A percentile compares a stretch with the other conserved stretches of the same genome.
Conservation (phyloP, 1,140 invertebrate genomes). For the Aphaenogaster floridana region DNA sequence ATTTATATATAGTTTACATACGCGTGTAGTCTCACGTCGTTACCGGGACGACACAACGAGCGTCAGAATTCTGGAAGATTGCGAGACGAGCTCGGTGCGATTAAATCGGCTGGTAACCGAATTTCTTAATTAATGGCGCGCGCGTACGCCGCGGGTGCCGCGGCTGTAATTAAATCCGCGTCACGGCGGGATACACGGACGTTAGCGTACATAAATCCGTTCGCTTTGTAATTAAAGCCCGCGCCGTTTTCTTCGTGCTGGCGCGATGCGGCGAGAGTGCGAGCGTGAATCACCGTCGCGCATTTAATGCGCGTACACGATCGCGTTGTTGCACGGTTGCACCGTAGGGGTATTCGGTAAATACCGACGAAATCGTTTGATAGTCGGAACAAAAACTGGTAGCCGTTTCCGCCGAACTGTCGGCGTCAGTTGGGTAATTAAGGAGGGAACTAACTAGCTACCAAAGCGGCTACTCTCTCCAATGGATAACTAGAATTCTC, state of each 20-base stretch:
- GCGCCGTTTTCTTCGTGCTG: conserved; percentile 62
- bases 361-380: conserved; percentile 14
- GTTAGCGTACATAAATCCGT: conserved; percentile 70
- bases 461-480: background rate
- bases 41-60: conserved; percentile 13
- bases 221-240: conserved; percentile 72
- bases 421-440: background rate
- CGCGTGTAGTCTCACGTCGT: background rate
- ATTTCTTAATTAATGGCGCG: conserved; percentile 75
- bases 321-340: background rate
- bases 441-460: background rate
- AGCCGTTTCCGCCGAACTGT: background rate
- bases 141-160: conserved; percentile 49
- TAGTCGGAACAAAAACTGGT: background rate
- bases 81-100: conserved; percentile 16
- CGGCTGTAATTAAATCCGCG: conserved; percentile 72
- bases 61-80: conserved; percentile 10
- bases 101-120: conserved; percentile 55
- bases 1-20: background rate
- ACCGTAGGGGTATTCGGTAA: conserved; percentile 12
- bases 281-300: conserved; percentile 69
- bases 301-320: conserved; percentile 55
- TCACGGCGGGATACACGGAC: conserved; percentile 60
- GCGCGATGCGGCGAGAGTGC: conserved; percentile 56
- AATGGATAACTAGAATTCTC: background rate